These are phyloP conservation scores for Ictalurus punctatus DNA, from an alignment of 2,113 vertebrate genomes.

Conservation along the genomic window DNA sequence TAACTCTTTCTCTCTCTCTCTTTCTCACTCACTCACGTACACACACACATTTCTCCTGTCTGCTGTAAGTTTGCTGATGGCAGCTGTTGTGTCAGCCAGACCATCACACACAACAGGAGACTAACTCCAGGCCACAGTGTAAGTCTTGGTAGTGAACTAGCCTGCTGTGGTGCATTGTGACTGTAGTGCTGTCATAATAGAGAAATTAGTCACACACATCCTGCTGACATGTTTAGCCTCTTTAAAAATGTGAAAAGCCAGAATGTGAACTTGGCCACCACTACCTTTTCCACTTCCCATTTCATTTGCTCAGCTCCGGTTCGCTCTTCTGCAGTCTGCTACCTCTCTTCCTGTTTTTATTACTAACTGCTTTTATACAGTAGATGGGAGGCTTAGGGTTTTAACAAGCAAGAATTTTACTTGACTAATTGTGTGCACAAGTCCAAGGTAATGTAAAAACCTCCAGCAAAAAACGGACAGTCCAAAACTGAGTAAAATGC, in stretches of 20 bases:
- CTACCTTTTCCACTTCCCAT: not conserved
- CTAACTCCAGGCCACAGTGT: conserved; percentile 12
- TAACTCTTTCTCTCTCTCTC: not conserved
- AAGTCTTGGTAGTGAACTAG: conserved; percentile 35
- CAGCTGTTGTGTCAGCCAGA: conserved; percentile 59
- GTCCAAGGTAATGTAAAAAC: not conserved
- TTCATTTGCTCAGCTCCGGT: not conserved
- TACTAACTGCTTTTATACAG: not conserved
- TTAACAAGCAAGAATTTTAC: not conserved
- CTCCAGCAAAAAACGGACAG: not conserved
- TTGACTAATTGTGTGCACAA: not conserved
- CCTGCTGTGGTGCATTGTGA: not conserved
- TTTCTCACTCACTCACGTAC: not conserved
- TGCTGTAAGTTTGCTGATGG: conserved; percentile 85
- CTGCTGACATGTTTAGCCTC: not conserved
- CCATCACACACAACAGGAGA: conserved; percentile 68
- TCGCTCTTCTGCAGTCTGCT: conserved; percentile 1
- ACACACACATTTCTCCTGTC: not conserved
- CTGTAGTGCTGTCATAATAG: not conserved
- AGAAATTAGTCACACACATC: conserved; percentile 17
- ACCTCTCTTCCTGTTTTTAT: conserved; percentile 2
- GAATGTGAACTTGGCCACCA: conserved; percentile 1
- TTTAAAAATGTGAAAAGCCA: not conserved
- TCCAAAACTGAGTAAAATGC: not conserved
- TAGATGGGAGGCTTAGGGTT: not conserved